Percentiles rank a stretch among this genome's conserved stretches.
Conservation (phyloP, 2,888 invertebrate genomes). For the Nasonovia ribisnigri region DNA sequence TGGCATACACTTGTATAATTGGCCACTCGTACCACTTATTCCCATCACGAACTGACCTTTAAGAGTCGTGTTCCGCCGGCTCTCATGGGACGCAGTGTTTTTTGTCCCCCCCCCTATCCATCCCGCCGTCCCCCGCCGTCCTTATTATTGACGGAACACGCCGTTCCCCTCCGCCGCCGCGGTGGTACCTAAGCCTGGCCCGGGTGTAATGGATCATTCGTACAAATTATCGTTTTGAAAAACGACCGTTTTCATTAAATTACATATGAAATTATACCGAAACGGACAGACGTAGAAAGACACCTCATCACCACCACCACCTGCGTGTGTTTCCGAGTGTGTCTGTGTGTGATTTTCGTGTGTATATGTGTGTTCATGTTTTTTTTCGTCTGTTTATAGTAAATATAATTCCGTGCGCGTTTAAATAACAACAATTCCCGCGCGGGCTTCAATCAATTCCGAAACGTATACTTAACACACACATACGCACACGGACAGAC, state of each 20-base stretch:
- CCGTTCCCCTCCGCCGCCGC: neutral
- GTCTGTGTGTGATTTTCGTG: conserved; percentile 55
- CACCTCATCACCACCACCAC: conserved; percentile 53
- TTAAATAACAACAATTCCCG: conserved; percentile 50
- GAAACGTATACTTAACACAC: conserved; percentile 63
- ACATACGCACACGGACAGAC: neutral
- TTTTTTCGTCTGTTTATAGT: conserved; percentile 32
- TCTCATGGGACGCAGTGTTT: conserved; percentile 48
- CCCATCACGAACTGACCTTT: conserved; percentile 65
- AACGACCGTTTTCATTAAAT: conserved; percentile 65
- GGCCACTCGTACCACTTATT: conserved; percentile 61
- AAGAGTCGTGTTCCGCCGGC: conserved; percentile 50
- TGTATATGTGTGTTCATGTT: neutral
- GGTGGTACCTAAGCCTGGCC: neutral
- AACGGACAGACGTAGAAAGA: conserved; percentile 63
- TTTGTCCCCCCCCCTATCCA: neutral
- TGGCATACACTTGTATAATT: conserved; percentile 55
- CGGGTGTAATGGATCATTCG: conserved; percentile 59
- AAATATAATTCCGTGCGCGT: conserved; percentile 54
- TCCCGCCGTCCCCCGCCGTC: neutral
- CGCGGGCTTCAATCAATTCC: conserved; percentile 60
- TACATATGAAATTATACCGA: conserved; percentile 62
- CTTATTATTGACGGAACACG: neutral
- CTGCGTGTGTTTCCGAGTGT: conserved; percentile 29
- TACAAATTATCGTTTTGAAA: conserved; percentile 64